Percentiles rank a stretch among this genome's conserved stretches.
These are phyloP conservation scores for Tinea semifulvella DNA, from an alignment of 2,888 invertebrate species.

Conservation along the genomic window DNA sequence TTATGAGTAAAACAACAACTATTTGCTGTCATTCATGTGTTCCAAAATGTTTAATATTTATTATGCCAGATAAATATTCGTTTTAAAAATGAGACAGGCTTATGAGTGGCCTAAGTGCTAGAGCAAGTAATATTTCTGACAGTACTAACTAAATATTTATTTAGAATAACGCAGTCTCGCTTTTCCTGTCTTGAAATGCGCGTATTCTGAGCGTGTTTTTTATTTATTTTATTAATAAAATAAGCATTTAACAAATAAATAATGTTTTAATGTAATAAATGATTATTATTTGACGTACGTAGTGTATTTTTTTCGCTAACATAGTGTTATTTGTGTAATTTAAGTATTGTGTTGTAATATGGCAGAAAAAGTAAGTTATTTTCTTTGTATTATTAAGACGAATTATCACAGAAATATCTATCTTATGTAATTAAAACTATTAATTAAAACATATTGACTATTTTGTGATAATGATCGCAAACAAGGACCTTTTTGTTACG, in stretches of 20 bases:
- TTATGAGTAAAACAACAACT: no score
- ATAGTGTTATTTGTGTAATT: neutral
- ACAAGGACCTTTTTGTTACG: neutral
- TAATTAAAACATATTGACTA: no score
- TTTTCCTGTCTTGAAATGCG: no score
- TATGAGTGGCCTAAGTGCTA: no score
- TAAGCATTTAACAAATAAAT: neutral
- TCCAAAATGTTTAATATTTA: no score
- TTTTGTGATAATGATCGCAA: no score
- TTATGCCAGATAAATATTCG: no score
- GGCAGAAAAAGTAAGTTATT: conserved; percentile 37
- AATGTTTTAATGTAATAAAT: neutral
- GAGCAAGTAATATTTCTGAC: no score
- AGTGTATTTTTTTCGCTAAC: neutral
- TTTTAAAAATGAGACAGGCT: no score
- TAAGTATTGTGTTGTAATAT: conserved; percentile 23
- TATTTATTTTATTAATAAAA: conserved; percentile 4
- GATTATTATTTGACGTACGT: neutral
- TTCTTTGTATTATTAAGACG: neutral
- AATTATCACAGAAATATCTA: neutral
- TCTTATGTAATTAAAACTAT: neutral
- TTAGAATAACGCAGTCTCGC: no score
- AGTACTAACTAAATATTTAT: no score
- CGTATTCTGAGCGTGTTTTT: conserved; percentile 2
- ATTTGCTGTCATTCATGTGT: no score